Evolutionary conservation across 2,113 vertebrate species (phyloP).

Genomic region (Ictidomys tridecemlineatus): DNA sequence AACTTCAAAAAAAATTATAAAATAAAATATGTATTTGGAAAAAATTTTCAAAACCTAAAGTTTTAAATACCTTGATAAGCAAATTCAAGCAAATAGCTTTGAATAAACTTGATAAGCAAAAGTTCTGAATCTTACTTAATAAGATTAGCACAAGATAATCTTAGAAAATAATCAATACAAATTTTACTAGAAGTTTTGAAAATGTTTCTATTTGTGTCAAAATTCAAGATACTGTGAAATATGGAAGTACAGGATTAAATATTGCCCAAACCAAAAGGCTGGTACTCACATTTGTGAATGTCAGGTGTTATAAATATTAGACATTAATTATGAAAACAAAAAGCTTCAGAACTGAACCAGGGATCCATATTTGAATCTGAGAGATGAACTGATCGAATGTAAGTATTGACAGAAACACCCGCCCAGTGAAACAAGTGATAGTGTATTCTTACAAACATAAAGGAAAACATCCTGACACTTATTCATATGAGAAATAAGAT

Average conservation of each 20-base stretch:
- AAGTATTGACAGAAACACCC: not conserved
- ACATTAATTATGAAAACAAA: not conserved
- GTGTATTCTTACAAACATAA: not conserved
- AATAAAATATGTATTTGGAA: not conserved
- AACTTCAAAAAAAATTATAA: constrained; percentile 25
- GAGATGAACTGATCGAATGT: not conserved
- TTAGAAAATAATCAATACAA: not conserved
- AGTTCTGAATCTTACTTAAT: not conserved
- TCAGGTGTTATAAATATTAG: not conserved
- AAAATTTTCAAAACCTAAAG: not conserved
- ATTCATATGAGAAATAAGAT: not conserved
- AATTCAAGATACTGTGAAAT: not conserved
- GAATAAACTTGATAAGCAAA: not conserved
- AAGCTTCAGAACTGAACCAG: not conserved
- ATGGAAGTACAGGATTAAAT: not conserved
- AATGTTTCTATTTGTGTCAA: not conserved
- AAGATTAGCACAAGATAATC: not conserved
- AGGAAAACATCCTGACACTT: not conserved
- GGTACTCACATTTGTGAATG: no score
- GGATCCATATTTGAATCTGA: not conserved
- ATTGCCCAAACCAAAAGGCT: not conserved
- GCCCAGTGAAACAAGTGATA: not conserved
- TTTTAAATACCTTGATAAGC: no score
- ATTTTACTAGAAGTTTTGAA: not conserved
- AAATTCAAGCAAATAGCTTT: no score